A percentile compares a stretch with the other conserved stretches of the same genome.
Conservation (phyloP, 2,113 vertebrate species). For the Tragelaphus strepsiceros region DNA sequence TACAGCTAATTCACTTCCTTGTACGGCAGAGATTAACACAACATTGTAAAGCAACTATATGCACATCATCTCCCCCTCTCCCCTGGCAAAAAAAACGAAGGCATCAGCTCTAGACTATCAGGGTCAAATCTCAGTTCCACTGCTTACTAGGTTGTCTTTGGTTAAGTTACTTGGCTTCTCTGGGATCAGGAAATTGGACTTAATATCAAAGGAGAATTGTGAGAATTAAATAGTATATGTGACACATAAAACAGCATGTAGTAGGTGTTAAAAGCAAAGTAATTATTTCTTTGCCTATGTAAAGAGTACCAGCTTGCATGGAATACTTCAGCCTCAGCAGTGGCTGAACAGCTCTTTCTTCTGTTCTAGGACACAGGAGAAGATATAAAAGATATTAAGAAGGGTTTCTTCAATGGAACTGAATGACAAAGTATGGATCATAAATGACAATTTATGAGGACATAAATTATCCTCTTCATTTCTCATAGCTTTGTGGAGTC, state of each 20-base stretch:
- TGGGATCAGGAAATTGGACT: not conserved
- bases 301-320: not conserved
- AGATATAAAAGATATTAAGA: not conserved
- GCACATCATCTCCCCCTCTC: not conserved
- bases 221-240: not conserved
- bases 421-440: not conserved
- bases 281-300: not conserved
- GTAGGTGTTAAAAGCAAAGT: not conserved
- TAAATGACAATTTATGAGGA: fast-evolving
- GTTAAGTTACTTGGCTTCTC: not conserved
- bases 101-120: not conserved
- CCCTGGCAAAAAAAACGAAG: not conserved
- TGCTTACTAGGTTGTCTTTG: not conserved
- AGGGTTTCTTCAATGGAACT: not conserved
- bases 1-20: not conserved
- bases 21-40: not conserved
- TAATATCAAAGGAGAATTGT: not conserved
- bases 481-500: slow-evolving; percentile 59
- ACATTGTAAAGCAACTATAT: not conserved
- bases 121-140: not conserved
- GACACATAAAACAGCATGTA: not conserved
- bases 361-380: not conserved
- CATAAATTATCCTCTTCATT: slow-evolving; percentile 50
- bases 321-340: not conserved
- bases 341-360: not conserved